Base-by-base conservation (phyloP, 2,888 invertebrate species). In the Spilosoma lubricipeda region DNA sequence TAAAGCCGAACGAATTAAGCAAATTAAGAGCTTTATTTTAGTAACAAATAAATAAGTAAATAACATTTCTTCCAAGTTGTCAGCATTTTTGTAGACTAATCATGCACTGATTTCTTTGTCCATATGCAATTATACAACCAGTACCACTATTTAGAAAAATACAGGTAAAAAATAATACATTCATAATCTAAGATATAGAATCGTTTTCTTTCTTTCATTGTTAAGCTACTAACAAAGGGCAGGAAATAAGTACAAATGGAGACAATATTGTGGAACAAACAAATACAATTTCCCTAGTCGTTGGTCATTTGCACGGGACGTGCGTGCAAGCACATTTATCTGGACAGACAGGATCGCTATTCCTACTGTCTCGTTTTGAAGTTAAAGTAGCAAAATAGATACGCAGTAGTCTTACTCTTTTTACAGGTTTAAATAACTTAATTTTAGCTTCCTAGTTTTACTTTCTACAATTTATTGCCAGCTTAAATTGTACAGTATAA, bases 171-270 rank as follows among this genome's bases (percentile, higher is more conserved):
- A 23, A 8, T 65, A 36, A 23, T n/a, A 5, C n/a, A 39, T 39
- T 36, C 23, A 1, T 66, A 66, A 36, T 39, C 65, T n/a, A 23
- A 70, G 42, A 23, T 42, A 36, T 42, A 42, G 39, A 45, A 13
- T 23, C 11, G 23, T 42, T 63, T 63, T 45, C 20, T 30, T 59
- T 42, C 45, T 27, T 63, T 70, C 30, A 63, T 70, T 70, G 30
- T 42, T 70, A 39, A 56, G n/a, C 27, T 18, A 70, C 42, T 70
- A 70, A 33, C 81, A 70, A 77, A 69, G 71, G 71, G 73, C 70
- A 76, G 76, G 71, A 82, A 84, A 80, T 84, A 74, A 84, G 75
- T 80, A 83, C 79, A 85, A 85, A 84, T 85, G 76, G 82, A 79
- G 76, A 77, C 84, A 84, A 85, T 83, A 84, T 77, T 70, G 76